Base-by-base conservation (phyloP, 2,797 vertebrate genomes). In the Ctenopoma kingsleyae region DNA sequence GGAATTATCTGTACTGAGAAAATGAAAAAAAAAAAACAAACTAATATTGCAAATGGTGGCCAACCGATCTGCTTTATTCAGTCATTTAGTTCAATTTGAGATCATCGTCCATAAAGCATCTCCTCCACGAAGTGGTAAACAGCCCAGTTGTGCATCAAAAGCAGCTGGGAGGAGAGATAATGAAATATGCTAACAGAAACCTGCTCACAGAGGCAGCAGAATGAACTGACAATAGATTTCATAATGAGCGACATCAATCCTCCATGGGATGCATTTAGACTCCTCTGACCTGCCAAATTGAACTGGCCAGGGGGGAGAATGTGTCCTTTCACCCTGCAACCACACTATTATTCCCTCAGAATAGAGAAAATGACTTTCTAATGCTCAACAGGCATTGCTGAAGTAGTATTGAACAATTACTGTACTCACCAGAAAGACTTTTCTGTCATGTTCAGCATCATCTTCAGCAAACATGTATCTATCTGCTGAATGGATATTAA, bases 201-300 rank as follows among this genome's bases (percentile, higher is more conserved):
- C 32, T 6, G 5, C 60, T 65, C 23, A 36, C 30, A 43, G 16
- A 65, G 50, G 19, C 32, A 36, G 51, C 15, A 35, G 49, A 58
- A 49, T 27, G 19, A 78, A 71, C 41, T 23, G 63, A 72, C 64
- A 70, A 76, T 47, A 7, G 40, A 52, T 71, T 80, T 76, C 36
- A 51, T 64, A 60, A 78, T 52, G 53, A 53, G 27, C 6, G 2
- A 67, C 47, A 47, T 38, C 56, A 56, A 55, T 50, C 44, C 52
- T 53, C 51, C 3, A n/a, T 30, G 43, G 36, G 27, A 54, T 9
- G 40, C 40, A 52, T 61, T 3, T 19, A 57, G 71, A 51, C 25
- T 19, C 40, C 8, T 25, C 20, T 53, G 38, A 69, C 56, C 35
- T 35, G 61, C 48, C 35, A 67, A 63, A 78, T 20, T 50, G 41